Evolutionary conservation across 1,140 invertebrate genomes (phyloP), one percentile per base, ranked within the genome.

Genomic region (Pomacea maculata): DNA sequence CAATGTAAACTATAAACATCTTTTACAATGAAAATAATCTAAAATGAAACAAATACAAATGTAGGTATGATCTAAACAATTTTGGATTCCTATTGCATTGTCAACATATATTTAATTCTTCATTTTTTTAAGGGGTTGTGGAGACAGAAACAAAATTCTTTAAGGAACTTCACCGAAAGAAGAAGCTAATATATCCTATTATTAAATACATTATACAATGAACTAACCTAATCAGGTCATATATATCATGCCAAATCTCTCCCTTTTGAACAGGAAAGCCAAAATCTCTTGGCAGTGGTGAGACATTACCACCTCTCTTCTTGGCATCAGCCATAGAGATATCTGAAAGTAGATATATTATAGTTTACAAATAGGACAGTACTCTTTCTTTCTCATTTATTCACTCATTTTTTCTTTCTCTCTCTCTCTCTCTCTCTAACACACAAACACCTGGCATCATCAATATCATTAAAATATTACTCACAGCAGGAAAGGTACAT

Each of bases 201-300:
- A 61, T 8, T 61, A 61, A 14, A 17, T 61, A 9, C 11, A 17
- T 61, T 17, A 9, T 17, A 61, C 11, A 61, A 61, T 61, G 57
- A 25, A 52, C 70, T 68, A 86, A 90, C 87, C 87, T 86, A 14
- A 91, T 90, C 29, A 89, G 83, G 75, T 91, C 91, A 87, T 92
- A 91, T 14, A 85, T 74, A 78, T 92, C 90, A 84, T 91, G 85
- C 91, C 91, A 92, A 75, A 86, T 82, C 61, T 90, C 87, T 75
- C 88, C 87, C 81, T 88, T 90, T 25, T 82, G 71, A 6, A 90
- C 76, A 54, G 89, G 90, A 83, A 85, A 91, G 11, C 86, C 84
- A 83, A 92, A 86, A 68, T 92, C 91, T 76, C 90, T 82, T 17
- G 90, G 90, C 78, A 92, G 78, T 74, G 91, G 87, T 64, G 84